Conservation (phyloP, 2,113 vertebrate genomes). For the Mirza zaza region DNA sequence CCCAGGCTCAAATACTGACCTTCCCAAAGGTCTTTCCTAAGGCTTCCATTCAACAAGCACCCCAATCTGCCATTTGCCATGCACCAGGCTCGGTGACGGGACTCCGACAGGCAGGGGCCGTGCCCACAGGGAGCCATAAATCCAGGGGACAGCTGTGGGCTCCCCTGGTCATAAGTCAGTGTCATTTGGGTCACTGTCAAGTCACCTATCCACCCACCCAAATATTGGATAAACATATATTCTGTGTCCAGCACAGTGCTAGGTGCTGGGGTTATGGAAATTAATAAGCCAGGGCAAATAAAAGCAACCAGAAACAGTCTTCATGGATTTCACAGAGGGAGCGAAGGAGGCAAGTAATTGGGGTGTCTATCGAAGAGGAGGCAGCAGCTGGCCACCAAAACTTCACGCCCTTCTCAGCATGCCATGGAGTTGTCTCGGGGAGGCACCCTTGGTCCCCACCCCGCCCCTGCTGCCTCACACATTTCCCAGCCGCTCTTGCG, state of each 20-base stretch:
- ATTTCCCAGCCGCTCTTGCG: not conserved
- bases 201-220: not conserved
- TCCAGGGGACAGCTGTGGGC: not conserved
- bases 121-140: not conserved
- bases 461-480: not conserved
- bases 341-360: not conserved
- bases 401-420: fast-evolving
- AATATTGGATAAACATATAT: not conserved
- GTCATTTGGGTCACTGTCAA: not conserved
- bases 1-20: not conserved
- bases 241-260: not conserved
- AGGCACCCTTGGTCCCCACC: not conserved
- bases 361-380: not conserved
- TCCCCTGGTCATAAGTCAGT: not conserved
- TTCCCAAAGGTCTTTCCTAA: not conserved
- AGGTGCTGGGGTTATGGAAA: not conserved
- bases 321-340: not conserved
- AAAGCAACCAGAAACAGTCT: not conserved
- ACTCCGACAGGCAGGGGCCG: not conserved
- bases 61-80: not conserved
- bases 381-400: not conserved
- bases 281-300: not conserved
- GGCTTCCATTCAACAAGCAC: not conserved
- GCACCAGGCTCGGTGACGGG: not conserved
- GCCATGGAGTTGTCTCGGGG: not conserved